Percentiles rank a stretch among this genome's conserved stretches.
phyloP scores from a whole-genome alignment of 2,113 vertebrate species.

The Smithornis capensis region DNA sequence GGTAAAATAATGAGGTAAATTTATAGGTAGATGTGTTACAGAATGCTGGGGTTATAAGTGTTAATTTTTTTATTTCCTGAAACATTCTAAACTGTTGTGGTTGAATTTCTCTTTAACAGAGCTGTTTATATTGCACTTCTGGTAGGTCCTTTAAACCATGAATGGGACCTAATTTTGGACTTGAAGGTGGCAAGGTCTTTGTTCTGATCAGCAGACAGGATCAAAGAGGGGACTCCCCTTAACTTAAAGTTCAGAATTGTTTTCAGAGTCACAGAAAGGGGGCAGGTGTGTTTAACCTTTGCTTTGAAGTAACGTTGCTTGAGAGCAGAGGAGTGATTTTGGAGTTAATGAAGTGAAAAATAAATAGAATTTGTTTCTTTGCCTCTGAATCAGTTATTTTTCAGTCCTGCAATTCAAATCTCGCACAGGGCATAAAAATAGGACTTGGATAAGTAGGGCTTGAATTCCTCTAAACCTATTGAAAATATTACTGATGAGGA shows the following conservation, averaged over 20 bases:
- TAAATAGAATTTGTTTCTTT: neutral
- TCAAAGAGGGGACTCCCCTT: neutral
- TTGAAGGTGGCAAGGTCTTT: neutral
- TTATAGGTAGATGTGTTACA: neutral
- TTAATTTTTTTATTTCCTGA: neutral
- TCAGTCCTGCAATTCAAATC: neutral
- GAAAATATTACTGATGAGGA: neutral
- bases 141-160: neutral
- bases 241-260: neutral
- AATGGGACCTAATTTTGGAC: neutral
- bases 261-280: neutral
- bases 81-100: neutral
- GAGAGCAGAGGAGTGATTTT: neutral
- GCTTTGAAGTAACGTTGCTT: neutral
- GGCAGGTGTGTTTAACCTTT: neutral
- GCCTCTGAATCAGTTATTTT: neutral
- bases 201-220: neutral
- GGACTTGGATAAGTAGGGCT: neutral
- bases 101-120: neutral
- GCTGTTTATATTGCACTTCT: neutral
- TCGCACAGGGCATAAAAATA: neutral
- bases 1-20: neutral
- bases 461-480: neutral
- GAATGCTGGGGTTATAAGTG: neutral
- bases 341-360: neutral